Evolutionary conservation across 2,113 vertebrate species (phyloP).

Genomic region (Trematomus loennbergii): DNA sequence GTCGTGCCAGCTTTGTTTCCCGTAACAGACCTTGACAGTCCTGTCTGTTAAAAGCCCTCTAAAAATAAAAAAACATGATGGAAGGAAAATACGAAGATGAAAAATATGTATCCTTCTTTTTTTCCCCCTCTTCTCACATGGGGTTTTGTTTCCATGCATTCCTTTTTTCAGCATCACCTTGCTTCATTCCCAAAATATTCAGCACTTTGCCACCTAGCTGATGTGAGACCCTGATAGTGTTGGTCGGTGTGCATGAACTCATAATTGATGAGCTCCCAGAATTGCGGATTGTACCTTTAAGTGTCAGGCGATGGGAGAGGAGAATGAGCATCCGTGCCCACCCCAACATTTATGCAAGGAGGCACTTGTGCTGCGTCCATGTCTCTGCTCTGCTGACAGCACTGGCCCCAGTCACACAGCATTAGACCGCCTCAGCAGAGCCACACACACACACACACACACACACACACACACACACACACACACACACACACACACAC

Average conservation of each 20-base stretch:
- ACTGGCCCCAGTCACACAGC: slow-evolving; percentile 81
- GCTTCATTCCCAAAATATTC: not conserved
- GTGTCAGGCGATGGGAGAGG: slow-evolving; percentile 60
- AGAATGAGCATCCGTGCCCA: slow-evolving; percentile 58
- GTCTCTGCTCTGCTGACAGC: slow-evolving; percentile 83
- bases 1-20: slow-evolving; percentile 38
- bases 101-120: not conserved
- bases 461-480: slow-evolving; percentile 36
- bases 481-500: slow-evolving; percentile 39
- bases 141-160: not conserved
- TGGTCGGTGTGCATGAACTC: slow-evolving; percentile 21
- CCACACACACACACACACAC: slow-evolving; percentile 30
- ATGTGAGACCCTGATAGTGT: not conserved
- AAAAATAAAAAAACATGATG: slow-evolving; percentile 37
- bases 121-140: not conserved
- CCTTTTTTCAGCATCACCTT: slow-evolving; percentile 18
- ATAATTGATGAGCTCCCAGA: slow-evolving; percentile 56
- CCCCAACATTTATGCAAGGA: slow-evolving; percentile 76
- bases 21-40: slow-evolving; percentile 37
- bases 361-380: slow-evolving; percentile 85
- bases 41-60: slow-evolving; percentile 30
- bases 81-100: slow-evolving; percentile 14
- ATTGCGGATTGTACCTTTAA: slow-evolving; percentile 56
- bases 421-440: slow-evolving; percentile 80
- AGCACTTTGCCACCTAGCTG: slow-evolving; percentile 18